phyloP scores from a whole-genome alignment of 2,113 vertebrate genomes.

The Cinclus mexicanus region DNA sequence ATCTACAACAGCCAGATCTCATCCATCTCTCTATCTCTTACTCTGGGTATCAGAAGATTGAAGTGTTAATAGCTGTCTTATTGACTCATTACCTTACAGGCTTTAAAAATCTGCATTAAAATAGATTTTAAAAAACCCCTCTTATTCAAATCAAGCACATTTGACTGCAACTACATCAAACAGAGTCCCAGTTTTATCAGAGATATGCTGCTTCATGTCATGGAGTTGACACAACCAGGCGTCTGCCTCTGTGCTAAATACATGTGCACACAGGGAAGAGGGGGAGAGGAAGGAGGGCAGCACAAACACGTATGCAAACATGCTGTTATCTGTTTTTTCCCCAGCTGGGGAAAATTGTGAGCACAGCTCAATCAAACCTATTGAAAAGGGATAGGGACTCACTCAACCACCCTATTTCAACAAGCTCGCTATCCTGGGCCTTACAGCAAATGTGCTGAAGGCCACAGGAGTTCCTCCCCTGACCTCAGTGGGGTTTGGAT shows the following conservation, averaged over 20 bases:
- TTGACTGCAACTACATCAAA: conserved; percentile 58
- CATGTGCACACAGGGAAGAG: not conserved
- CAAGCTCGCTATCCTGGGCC: not conserved
- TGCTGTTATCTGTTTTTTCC: not conserved
- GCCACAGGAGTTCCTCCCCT: not conserved
- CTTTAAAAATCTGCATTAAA: conserved; percentile 60
- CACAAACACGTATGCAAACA: not conserved
- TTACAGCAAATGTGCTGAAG: not conserved
- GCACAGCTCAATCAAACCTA: conserved; percentile 10
- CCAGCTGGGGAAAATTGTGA: not conserved
- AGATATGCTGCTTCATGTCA: conserved; percentile 37
- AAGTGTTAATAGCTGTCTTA: conserved; percentile 61
- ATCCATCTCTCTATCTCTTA: not conserved
- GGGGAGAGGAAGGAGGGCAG: not conserved
- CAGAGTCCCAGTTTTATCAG: conserved; percentile 61
- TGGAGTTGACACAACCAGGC: conserved; percentile 41
- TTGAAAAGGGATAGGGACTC: not conserved
- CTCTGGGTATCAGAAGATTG: conserved; percentile 37
- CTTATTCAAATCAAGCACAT: conserved; percentile 47
- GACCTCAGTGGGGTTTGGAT: not conserved
- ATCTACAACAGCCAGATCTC: conserved; percentile 6
- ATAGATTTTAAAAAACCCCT: conserved; percentile 33
- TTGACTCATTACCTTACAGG: conserved; percentile 46
- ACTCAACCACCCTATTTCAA: not conserved
- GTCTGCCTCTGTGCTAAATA: conserved; percentile 35